These are phyloP conservation scores for Lymantria monacha DNA, from an alignment of 2,888 invertebrate genomes.

Conservation along the genomic window DNA sequence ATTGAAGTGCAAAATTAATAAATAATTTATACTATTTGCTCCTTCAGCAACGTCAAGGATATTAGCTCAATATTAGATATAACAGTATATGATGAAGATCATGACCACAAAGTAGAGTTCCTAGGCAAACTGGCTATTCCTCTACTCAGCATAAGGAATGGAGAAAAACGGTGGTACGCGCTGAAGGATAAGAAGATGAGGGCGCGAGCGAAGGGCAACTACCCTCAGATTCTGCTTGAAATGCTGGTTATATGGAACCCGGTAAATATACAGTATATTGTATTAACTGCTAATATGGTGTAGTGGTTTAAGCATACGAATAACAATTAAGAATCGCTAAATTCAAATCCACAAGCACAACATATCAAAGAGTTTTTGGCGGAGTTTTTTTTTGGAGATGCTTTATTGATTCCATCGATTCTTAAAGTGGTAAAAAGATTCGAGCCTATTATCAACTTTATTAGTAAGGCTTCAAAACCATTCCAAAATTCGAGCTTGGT, in stretches of 20 bases:
- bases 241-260: constrained; percentile 96
- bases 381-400: too few relatives aligned
- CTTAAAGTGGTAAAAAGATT: too few relatives aligned
- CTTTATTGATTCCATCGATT: too few relatives aligned
- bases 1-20: too few relatives aligned
- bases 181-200: constrained; percentile 97
- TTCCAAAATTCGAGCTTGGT: too few relatives aligned
- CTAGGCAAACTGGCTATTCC: constrained; percentile 96
- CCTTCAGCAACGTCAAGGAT: constrained; percentile 93
- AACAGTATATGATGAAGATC: constrained; percentile 98
- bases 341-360: too few relatives aligned
- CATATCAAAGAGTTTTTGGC: too few relatives aligned
- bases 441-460: too few relatives aligned
- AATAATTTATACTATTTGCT: too few relatives aligned
- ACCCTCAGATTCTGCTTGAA: constrained; percentile 94
- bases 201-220: constrained; percentile 94
- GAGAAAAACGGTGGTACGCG: constrained; percentile 97
- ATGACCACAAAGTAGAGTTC: constrained; percentile 99
- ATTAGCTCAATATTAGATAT: constrained; percentile 96
- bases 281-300: neutral
- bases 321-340: neutral
- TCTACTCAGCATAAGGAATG: constrained; percentile 91
- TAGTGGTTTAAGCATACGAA: neutral
- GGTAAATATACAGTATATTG: constrained; percentile 67
- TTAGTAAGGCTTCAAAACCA: too few relatives aligned